Conservation (phyloP, 2,113 vertebrate genomes). For the Asarcornis scutulata region DNA sequence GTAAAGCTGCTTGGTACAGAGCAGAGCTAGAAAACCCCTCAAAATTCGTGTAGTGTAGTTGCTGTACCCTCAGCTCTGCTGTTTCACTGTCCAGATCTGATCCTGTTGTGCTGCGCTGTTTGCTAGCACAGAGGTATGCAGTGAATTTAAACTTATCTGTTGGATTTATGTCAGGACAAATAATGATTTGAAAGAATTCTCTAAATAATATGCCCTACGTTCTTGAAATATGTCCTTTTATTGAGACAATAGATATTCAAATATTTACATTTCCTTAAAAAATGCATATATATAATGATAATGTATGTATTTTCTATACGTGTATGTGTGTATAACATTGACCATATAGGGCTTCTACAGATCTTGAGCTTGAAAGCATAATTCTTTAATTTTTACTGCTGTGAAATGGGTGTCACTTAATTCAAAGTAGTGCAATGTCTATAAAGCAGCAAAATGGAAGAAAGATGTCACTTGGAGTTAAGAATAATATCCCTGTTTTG, state of each 20-base stretch:
- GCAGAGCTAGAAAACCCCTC: neutral
- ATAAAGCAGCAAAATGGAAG: neutral
- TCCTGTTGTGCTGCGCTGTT: rapidly evolving
- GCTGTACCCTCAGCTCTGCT: neutral
- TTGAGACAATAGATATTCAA: neutral
- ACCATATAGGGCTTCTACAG: neutral
- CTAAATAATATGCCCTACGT: neutral
- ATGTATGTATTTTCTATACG: no score
- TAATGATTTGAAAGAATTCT: neutral
- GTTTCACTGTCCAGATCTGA: neutral
- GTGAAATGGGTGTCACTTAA: neutral
- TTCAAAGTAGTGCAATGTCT: neutral
- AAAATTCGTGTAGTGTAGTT: rapidly evolving
- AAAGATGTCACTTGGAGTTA: neutral
- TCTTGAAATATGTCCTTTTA: neutral
- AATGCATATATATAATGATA: no score
- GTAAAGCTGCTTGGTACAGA: neutral
- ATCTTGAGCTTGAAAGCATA: neutral
- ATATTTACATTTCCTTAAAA: neutral
- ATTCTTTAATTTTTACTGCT: neutral
- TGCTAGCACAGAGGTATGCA: neutral
- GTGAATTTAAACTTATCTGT: neutral
- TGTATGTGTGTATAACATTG: neutral
- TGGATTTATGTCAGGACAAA: neutral
- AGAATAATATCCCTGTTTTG: neutral